Evolutionary conservation across 2,888 invertebrate species (phyloP), one percentile per base, ranked within the genome.

Genomic region (Thecophora atra): DNA sequence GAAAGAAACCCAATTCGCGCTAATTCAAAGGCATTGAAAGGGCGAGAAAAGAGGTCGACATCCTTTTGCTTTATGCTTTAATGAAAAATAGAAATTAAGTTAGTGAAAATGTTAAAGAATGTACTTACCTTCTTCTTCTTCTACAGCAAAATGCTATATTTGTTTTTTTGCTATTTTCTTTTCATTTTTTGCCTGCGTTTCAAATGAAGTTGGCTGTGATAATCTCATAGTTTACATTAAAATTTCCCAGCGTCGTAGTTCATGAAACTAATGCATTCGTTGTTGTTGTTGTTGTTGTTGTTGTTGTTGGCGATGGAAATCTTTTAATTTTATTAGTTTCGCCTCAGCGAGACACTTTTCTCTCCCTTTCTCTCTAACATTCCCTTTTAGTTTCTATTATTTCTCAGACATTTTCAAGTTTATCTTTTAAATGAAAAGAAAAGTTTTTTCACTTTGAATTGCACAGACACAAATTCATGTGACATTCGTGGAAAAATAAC

Each of bases 71-170:
- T n/a, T n/a, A n/a, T n/a, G n/a, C n/a, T n/a, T n/a, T n/a, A n/a
- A n/a, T n/a, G n/a, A 47, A 70, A 75, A 75, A 73, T 51, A 72
- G 67, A 74, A 74, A 74, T 76, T 63, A 73, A 73, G 66, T 76
- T 74, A 70, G 64, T 73, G 66, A 72, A 54, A 70, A 72, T 72
- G 69, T 73, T 73, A 66, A 65, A 75, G 75, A 77, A 77, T 75
- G 67, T 74, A 74, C 75, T 75, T 74, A 76, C 66, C 58, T n/a
- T 6, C 11, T 71, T 66, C 37, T 51, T 3, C 24, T 21, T 56
- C 24, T 56, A 7, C 56, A 24, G 17, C 60, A 60, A 28, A 30
- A 3, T 60, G 65, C 65, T 65, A 67, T 67, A 54, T 67, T 67
- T 30, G 37, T 21, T 19, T 37, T n/a, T 19, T 42, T 13, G 19